Evolutionary conservation across 2,888 invertebrate genomes (phyloP), one percentile per base, ranked within the genome.

Genomic region (Amphimallon solstitiale): DNA sequence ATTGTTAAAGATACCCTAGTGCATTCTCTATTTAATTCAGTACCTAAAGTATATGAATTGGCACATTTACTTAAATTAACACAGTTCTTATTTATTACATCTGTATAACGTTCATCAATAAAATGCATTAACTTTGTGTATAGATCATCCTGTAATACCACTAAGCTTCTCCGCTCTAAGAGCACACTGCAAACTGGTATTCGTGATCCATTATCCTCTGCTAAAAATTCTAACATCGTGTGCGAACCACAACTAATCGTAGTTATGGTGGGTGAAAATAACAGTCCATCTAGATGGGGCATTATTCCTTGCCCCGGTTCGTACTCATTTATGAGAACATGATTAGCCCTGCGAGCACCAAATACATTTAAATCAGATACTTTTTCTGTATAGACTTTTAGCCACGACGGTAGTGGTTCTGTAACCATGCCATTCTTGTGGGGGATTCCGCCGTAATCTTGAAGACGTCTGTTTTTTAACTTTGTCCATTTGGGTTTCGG

Each of bases 401-500:
- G 84, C 97, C 97, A 97, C 80, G 82, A 75, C 0, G 98, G 98
- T 72, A 98, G 90, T 69, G 87, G 85, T 82, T 98, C 97, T 0
- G 93, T 90, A 70, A 98, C 89, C 94, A 98, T 95, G 65, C 96
- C 97, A 77, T 94, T 96, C 12, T 87, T 88, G 79, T 96, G 96
- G 0, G 98, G 97, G 63, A 97, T 67, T 37, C 72, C 72, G 19
- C 98, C 98, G 90, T 98, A 99, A 81, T 98, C 98, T 80, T 98
- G 97, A n/a, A 99, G 85, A 69, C 97, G 87, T 70, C 98, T 87
- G 79, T 96, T 92, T 15, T 92, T 89, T 40, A 99, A 85, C 78
- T 93, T 93, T 1, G 96, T 96, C 99, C 99, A 99, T 83, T 97
- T 97, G 6, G 98, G 97, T 75, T 89, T 93, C 0, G 98, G 98